Percentiles rank a stretch among this genome's conserved stretches.
Evolutionary conservation across 2,888 invertebrate species (phyloP).

Genomic region (Xylota segnis): DNA sequence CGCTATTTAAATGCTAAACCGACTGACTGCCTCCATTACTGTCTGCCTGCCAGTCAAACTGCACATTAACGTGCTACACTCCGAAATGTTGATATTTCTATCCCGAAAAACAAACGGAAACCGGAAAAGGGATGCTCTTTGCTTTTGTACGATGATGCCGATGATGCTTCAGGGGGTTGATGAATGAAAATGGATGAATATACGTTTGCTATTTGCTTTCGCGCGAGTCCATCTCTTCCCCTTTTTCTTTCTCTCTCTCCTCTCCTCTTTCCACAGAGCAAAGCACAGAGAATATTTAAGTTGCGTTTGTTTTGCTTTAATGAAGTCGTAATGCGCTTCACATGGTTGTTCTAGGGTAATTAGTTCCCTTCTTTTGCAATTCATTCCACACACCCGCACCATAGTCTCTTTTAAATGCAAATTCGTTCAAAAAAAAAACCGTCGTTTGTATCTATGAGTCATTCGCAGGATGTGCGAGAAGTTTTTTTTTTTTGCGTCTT

Average conservation of each 20-base stretch:
- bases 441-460: conserved; percentile 19
- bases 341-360: conserved; percentile 72
- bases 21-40: conserved; percentile 72
- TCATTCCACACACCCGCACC: conserved; percentile 1
- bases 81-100: conserved; percentile 72
- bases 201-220: conserved; percentile 59
- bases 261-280: background rate
- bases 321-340: conserved; percentile 77
- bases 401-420: conserved; percentile 64
- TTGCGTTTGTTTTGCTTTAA: conserved; percentile 76
- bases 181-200: conserved; percentile 36
- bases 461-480: conserved; percentile 1
- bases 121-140: conserved; percentile 76
- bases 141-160: conserved; percentile 55
- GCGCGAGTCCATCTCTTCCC: conserved; percentile 37
- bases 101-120: conserved; percentile 76
- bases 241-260: conserved; percentile 3
- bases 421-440: conserved; percentile 47
- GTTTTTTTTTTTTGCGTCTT: conserved; percentile 27
- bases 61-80: conserved; percentile 64
- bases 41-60: conserved; percentile 74
- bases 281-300: conserved; percentile 70
- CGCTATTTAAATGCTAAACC: conserved; percentile 73
- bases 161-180: conserved; percentile 40
- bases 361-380: conserved; percentile 62